Conservation (phyloP, 2,113 vertebrate species). For the Phodopus roborovskii region DNA sequence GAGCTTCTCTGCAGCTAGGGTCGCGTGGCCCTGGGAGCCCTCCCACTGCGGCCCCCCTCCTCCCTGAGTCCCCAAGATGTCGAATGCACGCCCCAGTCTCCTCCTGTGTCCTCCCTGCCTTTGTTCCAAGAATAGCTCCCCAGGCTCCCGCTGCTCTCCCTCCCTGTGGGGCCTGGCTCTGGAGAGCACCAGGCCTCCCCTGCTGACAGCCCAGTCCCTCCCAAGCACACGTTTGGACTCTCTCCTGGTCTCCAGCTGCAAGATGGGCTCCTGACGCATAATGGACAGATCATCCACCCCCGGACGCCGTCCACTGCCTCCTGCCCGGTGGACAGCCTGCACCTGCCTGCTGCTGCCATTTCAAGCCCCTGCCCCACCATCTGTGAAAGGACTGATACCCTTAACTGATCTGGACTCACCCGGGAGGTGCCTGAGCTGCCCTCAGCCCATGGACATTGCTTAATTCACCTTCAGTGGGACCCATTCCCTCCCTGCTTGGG, state of each 20-base stretch:
- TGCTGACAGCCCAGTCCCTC: background rate
- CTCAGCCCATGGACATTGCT: constrained; percentile 12
- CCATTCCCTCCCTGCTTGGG: no score
- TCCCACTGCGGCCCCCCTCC: no score
- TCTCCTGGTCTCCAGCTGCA: background rate
- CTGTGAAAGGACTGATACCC: background rate
- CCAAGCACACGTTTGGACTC: background rate
- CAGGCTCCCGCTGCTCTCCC: background rate
- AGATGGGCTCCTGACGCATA: background rate
- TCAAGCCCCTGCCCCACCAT: background rate
- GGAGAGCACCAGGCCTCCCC: background rate
- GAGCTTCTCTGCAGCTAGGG: no score
- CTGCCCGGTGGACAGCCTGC: background rate
- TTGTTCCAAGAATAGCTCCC: constrained; percentile 37
- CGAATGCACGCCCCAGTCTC: no score
- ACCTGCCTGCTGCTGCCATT: background rate
- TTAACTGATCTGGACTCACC: background rate
- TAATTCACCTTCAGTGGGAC: background rate
- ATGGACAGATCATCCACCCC: background rate
- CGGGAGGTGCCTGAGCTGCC: background rate
- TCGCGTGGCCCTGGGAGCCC: no score
- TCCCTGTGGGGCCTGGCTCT: background rate
- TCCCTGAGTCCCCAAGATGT: no score
- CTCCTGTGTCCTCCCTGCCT: no score
- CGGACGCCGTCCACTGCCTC: background rate